Base-by-base conservation (phyloP, 2,797 vertebrate species). In the Mycteria americana region DNA sequence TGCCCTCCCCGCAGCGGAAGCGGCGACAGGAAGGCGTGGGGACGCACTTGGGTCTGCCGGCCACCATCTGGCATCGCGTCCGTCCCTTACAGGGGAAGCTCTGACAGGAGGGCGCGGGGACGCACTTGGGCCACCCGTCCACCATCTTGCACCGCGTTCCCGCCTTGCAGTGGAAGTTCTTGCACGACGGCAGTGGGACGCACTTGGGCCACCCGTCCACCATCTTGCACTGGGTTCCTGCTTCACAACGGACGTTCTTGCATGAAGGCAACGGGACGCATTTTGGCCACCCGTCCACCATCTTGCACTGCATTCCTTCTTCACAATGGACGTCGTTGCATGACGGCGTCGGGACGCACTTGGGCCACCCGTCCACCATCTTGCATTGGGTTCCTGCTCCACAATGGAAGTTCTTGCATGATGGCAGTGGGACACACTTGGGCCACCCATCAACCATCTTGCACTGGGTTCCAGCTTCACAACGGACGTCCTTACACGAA, bases 401-500 rank as follows among this genome's bases (percentile, higher is more conserved):
- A 9, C 70, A 73, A 0, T 1, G 70, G 39, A 43, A 0, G 17
- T 51, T 5, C 0, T 6, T 2, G 0, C 60, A 63, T 0, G 76
- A 65, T 0, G 76, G 76, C 7, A 35, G 0, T 0, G 62, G 76
- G 27, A 79, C 57, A 6, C 79, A 72, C 1, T 51, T 70, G 1
- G 80, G 68, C 21, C 3, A 24, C 6, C 65, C 56, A 0, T 23
- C 25, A 0, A 51, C 46, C 56, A 82, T 30, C 56, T 70, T 41
- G 79, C 79, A 82, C 1, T 16, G 17, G 3, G 39, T 73, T 1
- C 69, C 81, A 0, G 0, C 13, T 0, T 0, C n/a, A 23, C 81
- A 84, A 0, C 0, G 57, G 10, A 6, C 2, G 19, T 18, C 5
- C 4, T 41, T 9, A 0, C 80, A 72, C 0, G 67, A 62, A 0